These are phyloP conservation scores for Marisa cornuarietis DNA, from an alignment of 1,140 invertebrate genomes.

Conservation along the genomic window DNA sequence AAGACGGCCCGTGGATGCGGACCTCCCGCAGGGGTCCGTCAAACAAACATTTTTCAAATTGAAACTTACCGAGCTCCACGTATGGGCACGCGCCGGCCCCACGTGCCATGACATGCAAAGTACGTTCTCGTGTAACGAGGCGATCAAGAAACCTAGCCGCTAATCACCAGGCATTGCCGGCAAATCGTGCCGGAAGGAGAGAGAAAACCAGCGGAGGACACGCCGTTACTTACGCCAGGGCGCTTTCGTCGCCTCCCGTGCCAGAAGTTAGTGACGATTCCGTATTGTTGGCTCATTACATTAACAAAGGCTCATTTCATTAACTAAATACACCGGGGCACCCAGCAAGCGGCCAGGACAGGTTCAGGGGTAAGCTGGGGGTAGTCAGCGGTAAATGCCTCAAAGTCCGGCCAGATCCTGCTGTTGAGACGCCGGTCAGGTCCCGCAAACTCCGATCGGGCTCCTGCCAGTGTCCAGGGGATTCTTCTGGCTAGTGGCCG, in stretches of 20 bases:
- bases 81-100: too few species aligned
- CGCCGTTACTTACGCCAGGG: neutral
- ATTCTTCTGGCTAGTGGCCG: neutral
- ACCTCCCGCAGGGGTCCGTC: too few species aligned
- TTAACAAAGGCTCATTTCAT: conserved; percentile 12
- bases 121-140: too few species aligned
- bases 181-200: too few species aligned
- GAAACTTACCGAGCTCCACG: too few species aligned
- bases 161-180: too few species aligned
- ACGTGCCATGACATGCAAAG: too few species aligned
- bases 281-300: conserved; percentile 8
- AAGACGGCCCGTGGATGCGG: too few species aligned
- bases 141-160: too few species aligned
- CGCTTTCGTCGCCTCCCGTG: neutral
- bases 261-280: neutral
- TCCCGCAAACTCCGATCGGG: neutral
- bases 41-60: too few species aligned
- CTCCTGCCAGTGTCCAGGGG: neutral
- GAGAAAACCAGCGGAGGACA: too few species aligned
- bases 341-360: neutral
- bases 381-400: neutral
- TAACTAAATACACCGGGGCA: conserved; percentile 8
- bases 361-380: neutral
- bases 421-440: conserved; percentile 2
- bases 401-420: neutral